Evolutionary conservation across 2,888 invertebrate species (phyloP), one percentile per base, ranked within the genome.

Genomic region (Julus scandinavius): DNA sequence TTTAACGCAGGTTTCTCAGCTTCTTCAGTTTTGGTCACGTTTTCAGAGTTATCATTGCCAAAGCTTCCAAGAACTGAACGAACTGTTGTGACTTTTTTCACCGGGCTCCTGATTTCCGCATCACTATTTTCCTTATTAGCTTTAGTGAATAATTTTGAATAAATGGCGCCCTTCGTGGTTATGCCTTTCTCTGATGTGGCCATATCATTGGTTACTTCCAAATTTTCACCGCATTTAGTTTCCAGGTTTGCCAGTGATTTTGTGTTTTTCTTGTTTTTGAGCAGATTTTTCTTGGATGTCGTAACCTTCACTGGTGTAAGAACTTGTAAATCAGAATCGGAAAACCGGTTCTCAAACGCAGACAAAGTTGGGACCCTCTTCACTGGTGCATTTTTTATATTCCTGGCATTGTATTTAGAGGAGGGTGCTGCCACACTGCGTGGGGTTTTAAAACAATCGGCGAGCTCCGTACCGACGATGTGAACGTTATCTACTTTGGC

Each of bases 361-460:
- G 85, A 85, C 9, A 85, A 41, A 17, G 85, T n/a, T 7, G 41
- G 13, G 20, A 45, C 6, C 85, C 41, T 85, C 85, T 85, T 85
- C 20, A 85, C 17, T 2, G 85, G 85, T 45, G 85, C 85, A 49
- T 72, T 11, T 72, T 29, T 72, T 5, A 72, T 72, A 9, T n/a
- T 17, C 63, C 2, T 9, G 29, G 9, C 72, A 72, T n/a, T 72
- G 6, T 5, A 11, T 29, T 72, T 72, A 20, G 72, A 29, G 9
- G 7, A 20, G 20, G 5, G 7, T 72, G 72, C 29, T 29, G 20
- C 7, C 72, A 72, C 20, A 29, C 20, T 72, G 20, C 49, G n/a
- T 15, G 85, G 85, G 20, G 85, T 85, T 85, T 85, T 85, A 85
- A 85, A 85, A 29, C 85, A 45, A 49, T 85, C 45, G 11, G 11